A percentile compares a stretch with the other conserved stretches of the same genome.
Conservation (phyloP, 2,888 invertebrate genomes). For the Oxystoma pomonae region DNA sequence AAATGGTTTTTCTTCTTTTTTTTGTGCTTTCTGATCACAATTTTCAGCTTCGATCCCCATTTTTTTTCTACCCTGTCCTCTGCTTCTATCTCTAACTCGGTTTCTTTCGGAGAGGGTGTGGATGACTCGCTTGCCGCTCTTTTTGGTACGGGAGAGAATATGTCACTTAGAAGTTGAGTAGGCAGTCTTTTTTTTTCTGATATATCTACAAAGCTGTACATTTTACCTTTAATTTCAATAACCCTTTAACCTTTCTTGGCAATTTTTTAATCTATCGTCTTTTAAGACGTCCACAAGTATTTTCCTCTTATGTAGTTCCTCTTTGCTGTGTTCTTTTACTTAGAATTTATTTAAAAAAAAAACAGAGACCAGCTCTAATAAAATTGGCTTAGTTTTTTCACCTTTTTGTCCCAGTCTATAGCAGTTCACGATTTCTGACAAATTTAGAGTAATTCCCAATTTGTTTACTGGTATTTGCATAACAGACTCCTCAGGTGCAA, state of each 20-base stretch:
- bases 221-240: background rate
- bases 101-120: background rate
- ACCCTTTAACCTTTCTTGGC: background rate
- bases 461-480: too few relatives aligned
- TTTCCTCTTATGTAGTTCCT: background rate
- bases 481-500: too few relatives aligned
- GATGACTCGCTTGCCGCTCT: background rate
- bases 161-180: background rate
- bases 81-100: background rate
- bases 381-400: background rate
- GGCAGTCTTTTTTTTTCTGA: background rate
- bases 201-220: background rate
- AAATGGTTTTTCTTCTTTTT: too few relatives aligned
- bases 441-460: background rate
- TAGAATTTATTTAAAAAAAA: too few relatives aligned
- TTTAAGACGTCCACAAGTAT: background rate
- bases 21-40: too few relatives aligned
- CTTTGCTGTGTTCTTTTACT: background rate
- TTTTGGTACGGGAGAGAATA: background rate
- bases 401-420: conserved; percentile 1
- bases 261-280: background rate
- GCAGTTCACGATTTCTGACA: background rate
- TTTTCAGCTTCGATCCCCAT: too few relatives aligned
- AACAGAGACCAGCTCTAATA: background rate
- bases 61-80: too few relatives aligned